Percentiles rank a stretch among this genome's conserved stretches.
Evolutionary conservation across 2,113 vertebrate species (phyloP).

Genomic region (Microtus ochrogaster): DNA sequence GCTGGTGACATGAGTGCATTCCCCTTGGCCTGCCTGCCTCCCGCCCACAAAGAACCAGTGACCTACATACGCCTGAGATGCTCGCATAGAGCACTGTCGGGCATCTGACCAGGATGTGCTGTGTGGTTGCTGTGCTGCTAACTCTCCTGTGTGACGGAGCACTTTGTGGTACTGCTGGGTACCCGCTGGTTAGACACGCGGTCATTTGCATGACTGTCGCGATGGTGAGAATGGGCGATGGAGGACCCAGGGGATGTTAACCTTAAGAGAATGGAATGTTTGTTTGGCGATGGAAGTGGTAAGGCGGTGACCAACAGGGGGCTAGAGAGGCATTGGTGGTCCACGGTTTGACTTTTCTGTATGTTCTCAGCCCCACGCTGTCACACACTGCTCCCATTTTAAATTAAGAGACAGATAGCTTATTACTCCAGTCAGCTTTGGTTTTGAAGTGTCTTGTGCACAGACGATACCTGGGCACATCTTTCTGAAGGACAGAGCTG

Average conservation of each 20-base stretch:
- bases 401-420: background rate
- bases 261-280: conserved; percentile 28
- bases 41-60: background rate
- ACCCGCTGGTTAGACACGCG: background rate
- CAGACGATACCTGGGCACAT: background rate
- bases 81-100: background rate
- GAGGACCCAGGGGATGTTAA: background rate
- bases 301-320: background rate
- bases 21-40: background rate
- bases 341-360: background rate
- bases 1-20: background rate
- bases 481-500: background rate
- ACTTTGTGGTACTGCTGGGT: conserved; percentile 50
- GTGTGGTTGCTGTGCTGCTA: conserved; percentile 1
- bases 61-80: background rate
- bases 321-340: background rate
- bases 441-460: background rate
- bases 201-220: background rate
- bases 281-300: background rate
- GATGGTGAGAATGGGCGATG: background rate
- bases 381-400: background rate
- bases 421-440: background rate
- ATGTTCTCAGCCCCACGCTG: background rate
- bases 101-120: conserved; percentile 1
- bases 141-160: background rate